Conservation (phyloP, 2,888 invertebrate genomes). For the Matsumyia berberina region DNA sequence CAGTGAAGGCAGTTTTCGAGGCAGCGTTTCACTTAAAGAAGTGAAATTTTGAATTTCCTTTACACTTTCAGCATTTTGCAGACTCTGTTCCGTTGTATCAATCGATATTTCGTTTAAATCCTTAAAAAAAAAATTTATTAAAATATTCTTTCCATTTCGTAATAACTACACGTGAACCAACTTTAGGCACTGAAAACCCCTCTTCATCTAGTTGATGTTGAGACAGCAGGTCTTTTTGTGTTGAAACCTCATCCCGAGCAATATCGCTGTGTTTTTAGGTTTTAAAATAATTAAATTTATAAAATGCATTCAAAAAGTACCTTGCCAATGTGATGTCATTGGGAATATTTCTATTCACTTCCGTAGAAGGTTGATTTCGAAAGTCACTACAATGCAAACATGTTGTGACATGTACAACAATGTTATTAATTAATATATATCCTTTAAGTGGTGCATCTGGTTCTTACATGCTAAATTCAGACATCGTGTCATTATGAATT, state of each 20-base stretch:
- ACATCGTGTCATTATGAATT: constrained; percentile 9
- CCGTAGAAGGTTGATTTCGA: background rate
- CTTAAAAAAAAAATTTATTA: background rate
- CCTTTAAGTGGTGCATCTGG: no score
- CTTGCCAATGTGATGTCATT: background rate
- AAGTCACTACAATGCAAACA: background rate
- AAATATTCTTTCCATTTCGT: background rate
- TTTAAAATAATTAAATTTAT: background rate
- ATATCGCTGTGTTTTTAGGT: background rate
- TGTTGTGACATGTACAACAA: background rate
- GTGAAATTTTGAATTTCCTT: background rate
- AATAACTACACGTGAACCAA: background rate
- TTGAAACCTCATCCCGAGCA: background rate
- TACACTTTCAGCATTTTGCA: background rate
- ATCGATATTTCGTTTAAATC: background rate
- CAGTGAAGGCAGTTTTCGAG: background rate
- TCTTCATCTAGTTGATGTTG: background rate
- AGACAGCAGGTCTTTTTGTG: background rate
- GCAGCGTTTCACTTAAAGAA: background rate
- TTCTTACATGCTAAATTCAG: constrained; percentile 30
- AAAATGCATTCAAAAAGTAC: background rate
- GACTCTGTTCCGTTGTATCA: background rate
- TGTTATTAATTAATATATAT: no score
- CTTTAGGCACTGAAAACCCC: background rate
- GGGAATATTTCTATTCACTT: background rate